Base-by-base conservation (phyloP, 2,113 vertebrate species). In the Trematocara stigmaticum region DNA sequence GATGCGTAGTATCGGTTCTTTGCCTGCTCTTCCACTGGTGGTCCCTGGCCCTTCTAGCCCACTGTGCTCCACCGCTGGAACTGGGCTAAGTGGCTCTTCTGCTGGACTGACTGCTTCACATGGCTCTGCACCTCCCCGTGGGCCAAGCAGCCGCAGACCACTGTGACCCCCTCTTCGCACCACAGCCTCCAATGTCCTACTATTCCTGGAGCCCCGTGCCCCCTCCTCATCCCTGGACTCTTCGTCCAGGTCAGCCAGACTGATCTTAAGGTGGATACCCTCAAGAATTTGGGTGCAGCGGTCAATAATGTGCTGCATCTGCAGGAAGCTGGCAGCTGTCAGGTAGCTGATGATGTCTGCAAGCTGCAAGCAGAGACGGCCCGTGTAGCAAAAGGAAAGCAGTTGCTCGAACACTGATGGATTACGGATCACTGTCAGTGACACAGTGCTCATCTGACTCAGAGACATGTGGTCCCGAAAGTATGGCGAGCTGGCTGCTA, bases 401-500 rank as follows among this genome's bases (percentile, higher is more conserved):
- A 99, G 97, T 94, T 99, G 98, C 94, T 99, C 98, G 2, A 99
- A 99, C 71, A 99, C 98, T 0, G 97, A 97, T 2, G 99, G 98
- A 92, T 98, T 99, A 79, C 99, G 97, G 95, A 99, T 99, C 88
- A 99, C 98, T 0, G 98, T 98, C 88, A 99, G 97, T 42, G 98
- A 99, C 78, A 99, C 98, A 0, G 98, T 98, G 93, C 97, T 99
- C 98, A 99, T 99, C 95, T 99, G 98, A 2, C 98, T 97, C 90
- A 99, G 95, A n/a, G 98, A 98, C 98, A 99, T 99, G 96, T 99
- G 99, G 95, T 99, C 99, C 0, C 99, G 97, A 96, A 99, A 99
- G 95, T 99, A 99, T n/a, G 99, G 99, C 0, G 98, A 99, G 93
- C 98, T 99, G 93, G 98, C 99, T 4, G 99, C 99, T 86, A 99